These are phyloP conservation scores for Ceratina japonica DNA, from an alignment of 1,140 invertebrate species.

Conservation along the genomic window DNA sequence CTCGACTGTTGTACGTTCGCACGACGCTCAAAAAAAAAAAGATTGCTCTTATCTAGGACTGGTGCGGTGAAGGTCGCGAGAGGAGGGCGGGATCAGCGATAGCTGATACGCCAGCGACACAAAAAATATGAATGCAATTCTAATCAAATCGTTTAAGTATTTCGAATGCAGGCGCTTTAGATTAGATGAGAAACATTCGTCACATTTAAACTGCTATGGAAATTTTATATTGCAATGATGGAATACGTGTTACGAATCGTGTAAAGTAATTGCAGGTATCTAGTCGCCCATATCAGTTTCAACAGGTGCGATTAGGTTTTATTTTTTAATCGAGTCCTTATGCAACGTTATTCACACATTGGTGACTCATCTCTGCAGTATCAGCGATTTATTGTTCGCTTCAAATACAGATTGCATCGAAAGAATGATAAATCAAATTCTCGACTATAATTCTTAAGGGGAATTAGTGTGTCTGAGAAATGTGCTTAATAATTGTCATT, in stretches of 20 bases:
- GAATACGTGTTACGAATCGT: background rate
- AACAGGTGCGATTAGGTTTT: slow-evolving; percentile 43
- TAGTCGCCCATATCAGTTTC: slow-evolving; percentile 28
- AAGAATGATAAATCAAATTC: background rate
- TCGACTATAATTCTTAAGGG: background rate
- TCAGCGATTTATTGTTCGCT: background rate
- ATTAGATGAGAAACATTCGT: background rate
- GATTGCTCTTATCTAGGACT: slow-evolving; percentile 1
- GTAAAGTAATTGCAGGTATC: background rate
- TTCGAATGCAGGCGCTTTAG: no score
- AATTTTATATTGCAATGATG: background rate
- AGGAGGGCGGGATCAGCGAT: background rate
- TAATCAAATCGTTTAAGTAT: background rate
- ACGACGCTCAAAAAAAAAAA: background rate
- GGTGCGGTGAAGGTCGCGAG: background rate
- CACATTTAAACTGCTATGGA: background rate
- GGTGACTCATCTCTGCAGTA: slow-evolving; percentile 4
- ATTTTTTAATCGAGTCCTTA: slow-evolving; percentile 33
- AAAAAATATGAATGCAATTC: background rate
- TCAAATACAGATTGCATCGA: background rate
- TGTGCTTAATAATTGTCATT: background rate
- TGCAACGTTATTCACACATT: slow-evolving; percentile 26
- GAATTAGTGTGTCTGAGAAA: no score
- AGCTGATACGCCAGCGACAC: background rate
- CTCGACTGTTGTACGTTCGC: slow-evolving; percentile 4